Evolutionary conservation across 2,113 vertebrate genomes (phyloP).

Genomic region (Prinia subflava): DNA sequence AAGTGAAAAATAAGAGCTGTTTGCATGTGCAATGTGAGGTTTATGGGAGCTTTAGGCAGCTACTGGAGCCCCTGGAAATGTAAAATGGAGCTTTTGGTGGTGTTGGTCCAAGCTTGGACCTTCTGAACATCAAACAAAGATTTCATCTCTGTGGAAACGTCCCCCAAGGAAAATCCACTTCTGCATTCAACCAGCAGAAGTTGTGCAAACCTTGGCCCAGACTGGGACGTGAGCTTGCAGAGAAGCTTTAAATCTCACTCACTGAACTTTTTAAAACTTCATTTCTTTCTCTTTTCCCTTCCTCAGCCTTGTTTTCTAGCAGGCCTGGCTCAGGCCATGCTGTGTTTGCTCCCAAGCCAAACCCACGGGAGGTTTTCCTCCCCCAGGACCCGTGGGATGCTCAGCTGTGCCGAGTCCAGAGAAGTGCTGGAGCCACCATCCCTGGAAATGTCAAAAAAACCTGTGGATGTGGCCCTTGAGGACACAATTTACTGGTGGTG

Average conservation of each 20-base stretch:
- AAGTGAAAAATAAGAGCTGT: slow-evolving; percentile 30
- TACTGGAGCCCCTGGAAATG: not conserved
- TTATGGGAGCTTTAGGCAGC: not conserved
- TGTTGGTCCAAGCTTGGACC: not conserved
- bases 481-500: not conserved
- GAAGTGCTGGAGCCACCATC: not conserved
- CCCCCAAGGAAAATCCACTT: not conserved
- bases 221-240: not conserved
- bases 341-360: not conserved
- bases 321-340: not conserved
- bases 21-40: not conserved
- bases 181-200: not conserved
- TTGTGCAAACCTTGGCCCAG: not conserved
- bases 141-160: not conserved
- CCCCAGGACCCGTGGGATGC: not conserved
- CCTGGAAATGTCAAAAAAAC: rapidly evolving
- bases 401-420: not conserved
- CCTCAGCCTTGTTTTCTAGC: not conserved
- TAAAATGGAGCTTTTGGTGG: not conserved
- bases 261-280: not conserved
- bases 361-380: not conserved
- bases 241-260: not conserved
- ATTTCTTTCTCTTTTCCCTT: not conserved
- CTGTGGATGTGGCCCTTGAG: not conserved
- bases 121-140: not conserved